Evolutionary conservation across 2,888 invertebrate species (phyloP), one percentile per base, ranked within the genome.

Genomic region (Cerastoderma edule): DNA sequence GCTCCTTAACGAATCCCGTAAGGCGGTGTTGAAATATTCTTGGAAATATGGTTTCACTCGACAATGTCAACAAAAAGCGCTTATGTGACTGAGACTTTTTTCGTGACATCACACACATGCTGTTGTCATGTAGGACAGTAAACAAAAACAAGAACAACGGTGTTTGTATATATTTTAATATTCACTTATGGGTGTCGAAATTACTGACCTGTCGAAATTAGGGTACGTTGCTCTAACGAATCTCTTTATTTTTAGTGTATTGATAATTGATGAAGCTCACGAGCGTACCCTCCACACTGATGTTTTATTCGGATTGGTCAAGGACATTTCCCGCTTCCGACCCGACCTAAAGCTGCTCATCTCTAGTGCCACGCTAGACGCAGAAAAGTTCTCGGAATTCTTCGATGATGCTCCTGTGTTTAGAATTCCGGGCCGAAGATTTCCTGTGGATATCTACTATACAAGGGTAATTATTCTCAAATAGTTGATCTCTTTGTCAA

Each of bases 181-280:
- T n/a, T n/a, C n/a, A n/a, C n/a, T n/a, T n/a, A n/a, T n/a, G n/a
- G n/a, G n/a, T n/a, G n/a, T n/a, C n/a, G n/a, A n/a, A n/a, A n/a
- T n/a, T n/a, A n/a, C n/a, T n/a, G n/a, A n/a, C n/a, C n/a, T n/a
- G n/a, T n/a, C n/a, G n/a, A n/a, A n/a, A n/a, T n/a, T n/a, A n/a
- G n/a, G n/a, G n/a, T n/a, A n/a, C n/a, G n/a, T n/a, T n/a, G n/a
- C n/a, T n/a, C n/a, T n/a, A 19, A 53, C 56, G 56, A 24, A 56
- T 8, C 27, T 56, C 30, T 56, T 56, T 56, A 22, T 5, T 67
- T 83, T 33, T 86, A 98, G 97, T 94, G 99, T 99, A 0, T 97
- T 99, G 96, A 99, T 99, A 74, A 98, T 99, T 91, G 99, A 99
- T 93, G 99, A 99, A 94, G 99, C 99, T 80, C 99, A 99, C 93